These are phyloP conservation scores for Camponotus floridanus DNA, from an alignment of 1,140 invertebrate species.

Conservation along the genomic window DNA sequence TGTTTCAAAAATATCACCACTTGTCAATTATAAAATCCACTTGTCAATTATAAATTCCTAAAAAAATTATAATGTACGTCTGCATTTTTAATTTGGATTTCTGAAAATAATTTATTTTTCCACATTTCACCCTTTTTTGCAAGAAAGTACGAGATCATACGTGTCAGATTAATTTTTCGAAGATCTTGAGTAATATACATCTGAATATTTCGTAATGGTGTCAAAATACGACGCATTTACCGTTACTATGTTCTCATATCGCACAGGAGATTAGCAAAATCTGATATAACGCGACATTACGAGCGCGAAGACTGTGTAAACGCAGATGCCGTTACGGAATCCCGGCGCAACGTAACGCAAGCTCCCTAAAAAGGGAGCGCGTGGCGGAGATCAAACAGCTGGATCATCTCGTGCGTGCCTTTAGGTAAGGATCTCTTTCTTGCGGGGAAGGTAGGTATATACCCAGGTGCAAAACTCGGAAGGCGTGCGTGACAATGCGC, in stretches of 20 bases:
- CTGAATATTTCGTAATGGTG: background rate
- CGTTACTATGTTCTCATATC: conserved; percentile 18
- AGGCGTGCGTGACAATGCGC: conserved; percentile 74
- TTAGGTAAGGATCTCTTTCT: conserved; percentile 83
- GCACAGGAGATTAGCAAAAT: conserved; percentile 41
- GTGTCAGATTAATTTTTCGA: background rate
- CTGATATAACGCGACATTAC: conserved; percentile 54
- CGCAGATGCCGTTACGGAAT: conserved; percentile 80
- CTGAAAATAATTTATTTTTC: background rate
- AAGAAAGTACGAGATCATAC: too few relatives aligned
- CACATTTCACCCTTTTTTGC: background rate
- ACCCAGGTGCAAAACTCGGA: conserved; percentile 74
- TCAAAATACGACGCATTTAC: conserved; percentile 3
- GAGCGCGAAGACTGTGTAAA: conserved; percentile 74
- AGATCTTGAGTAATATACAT: background rate
- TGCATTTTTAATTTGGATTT: background rate
- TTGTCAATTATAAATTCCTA: background rate
- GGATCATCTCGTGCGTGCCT: conserved; percentile 85
- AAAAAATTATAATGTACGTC: background rate
- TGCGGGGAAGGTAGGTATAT: conserved; percentile 74
- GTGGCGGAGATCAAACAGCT: conserved; percentile 85
- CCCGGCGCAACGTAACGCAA: conserved; percentile 38
- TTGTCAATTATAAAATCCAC: background rate
- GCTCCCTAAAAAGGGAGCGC: conserved; percentile 78
- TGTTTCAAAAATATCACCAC: background rate